Conservation (phyloP, 2,797 vertebrate species). For the Melanotaenia maccullochi region DNA sequence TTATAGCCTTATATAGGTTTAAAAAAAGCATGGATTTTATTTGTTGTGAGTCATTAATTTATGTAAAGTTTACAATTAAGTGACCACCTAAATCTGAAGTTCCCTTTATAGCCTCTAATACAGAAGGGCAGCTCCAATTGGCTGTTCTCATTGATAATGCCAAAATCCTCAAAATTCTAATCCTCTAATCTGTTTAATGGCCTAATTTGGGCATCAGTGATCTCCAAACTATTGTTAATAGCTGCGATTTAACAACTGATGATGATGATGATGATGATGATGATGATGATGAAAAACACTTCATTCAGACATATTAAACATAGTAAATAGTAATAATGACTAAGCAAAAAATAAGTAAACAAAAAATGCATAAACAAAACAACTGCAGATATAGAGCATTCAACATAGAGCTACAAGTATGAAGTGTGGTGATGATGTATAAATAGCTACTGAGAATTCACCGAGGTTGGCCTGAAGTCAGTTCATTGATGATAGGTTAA, state of each 20-base stretch:
- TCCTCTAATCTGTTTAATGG: neutral
- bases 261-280: too few species aligned
- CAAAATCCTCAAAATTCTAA: neutral
- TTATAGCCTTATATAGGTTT: neutral
- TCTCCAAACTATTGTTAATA: neutral
- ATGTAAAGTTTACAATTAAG: neutral
- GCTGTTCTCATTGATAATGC: neutral
- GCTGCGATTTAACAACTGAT: neutral
- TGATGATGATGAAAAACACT: too few species aligned
- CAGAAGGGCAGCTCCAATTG: neutral
- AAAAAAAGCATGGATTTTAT: neutral
- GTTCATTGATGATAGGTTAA: slow-evolving; percentile 55
- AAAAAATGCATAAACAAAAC: too few species aligned
- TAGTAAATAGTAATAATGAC: too few species aligned
- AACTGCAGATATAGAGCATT: neutral
- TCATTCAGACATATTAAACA: too few species aligned
- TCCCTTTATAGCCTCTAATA: neutral
- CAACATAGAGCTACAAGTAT: neutral
- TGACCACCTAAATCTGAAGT: neutral
- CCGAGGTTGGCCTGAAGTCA: slow-evolving; percentile 49
- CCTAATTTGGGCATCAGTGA: neutral
- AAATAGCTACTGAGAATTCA: slow-evolving; percentile 28
- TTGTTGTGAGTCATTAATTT: slow-evolving; percentile 1
- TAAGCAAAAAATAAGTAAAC: too few species aligned
- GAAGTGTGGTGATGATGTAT: slow-evolving; percentile 24